Base-by-base conservation (phyloP, 2,113 vertebrate genomes). In the Narcine bancroftii region DNA sequence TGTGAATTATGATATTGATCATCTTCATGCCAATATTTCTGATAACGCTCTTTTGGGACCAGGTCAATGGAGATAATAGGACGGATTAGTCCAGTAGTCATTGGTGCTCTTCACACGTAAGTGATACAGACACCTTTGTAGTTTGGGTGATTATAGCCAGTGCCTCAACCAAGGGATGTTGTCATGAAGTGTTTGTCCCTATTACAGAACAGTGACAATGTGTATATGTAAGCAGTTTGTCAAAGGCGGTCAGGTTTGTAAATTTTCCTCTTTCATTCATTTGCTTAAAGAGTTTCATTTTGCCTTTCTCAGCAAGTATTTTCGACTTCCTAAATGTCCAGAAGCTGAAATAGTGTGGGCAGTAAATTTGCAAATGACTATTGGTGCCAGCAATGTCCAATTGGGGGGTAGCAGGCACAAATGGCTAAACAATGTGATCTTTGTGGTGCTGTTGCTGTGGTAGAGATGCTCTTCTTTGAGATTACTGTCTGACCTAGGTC, bases 171-270 rank as follows among this genome's bases (percentile, higher is more conserved):
- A 15, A 60, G 56, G n/a, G 6, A n/a, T n/a, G n/a, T n/a, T 60
- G 56, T 60, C 56, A 7, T 60, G 56, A 60, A 15, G 56, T 60
- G 56, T 5, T 60, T 60, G 56, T 60, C 56, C 56, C 15, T 60
- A 15, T 60, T 7, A 60, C 6, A 60, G 15, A 60, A 60, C 15
- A 60, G 56, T 60, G 56, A 60, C 56, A 60, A n/a, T n/a, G 99
- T 97, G 93, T 3, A 63, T 71, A 26, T 66, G 65, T 7, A 75
- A 75, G 26, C 45, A 83, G 13, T 10, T 83, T 83, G 47, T 4
- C 50, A 81, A 83, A 53, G 10, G 29, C 5, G 29, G 29, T n/a
- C 11, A 33, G 9, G 13, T 79, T 79, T 53, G 10, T 26, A 53
- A 53, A 83, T 29, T 26, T 50, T 24, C 45, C 17, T 77, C 42